Evolutionary conservation across 2,797 vertebrate genomes (phyloP).

Genomic region (Gymnocypris eckloni): DNA sequence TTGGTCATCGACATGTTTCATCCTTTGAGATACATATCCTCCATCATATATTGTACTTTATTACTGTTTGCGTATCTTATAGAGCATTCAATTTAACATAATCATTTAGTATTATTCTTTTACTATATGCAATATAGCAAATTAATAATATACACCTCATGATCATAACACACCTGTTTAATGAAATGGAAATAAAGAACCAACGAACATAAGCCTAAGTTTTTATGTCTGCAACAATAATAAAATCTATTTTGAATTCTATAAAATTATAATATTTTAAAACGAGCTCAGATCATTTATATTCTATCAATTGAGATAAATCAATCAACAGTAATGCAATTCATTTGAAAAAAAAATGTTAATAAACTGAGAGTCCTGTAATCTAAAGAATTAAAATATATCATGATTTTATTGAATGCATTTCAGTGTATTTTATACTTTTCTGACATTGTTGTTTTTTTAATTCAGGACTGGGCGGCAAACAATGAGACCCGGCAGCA

Average conservation of each 20-base stretch:
- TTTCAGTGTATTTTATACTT: background rate
- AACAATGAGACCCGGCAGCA: conserved; percentile 88
- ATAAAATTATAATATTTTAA: background rate
- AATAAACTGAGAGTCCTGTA: background rate
- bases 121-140: background rate
- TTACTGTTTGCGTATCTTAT: background rate
- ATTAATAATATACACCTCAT: background rate
- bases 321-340: background rate
- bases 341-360: too few species aligned
- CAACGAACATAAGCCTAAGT: background rate
- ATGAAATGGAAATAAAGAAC: background rate
- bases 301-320: background rate
- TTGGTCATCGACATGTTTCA: background rate
- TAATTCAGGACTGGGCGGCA: conserved; percentile 89
- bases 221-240: background rate
- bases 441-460: conserved; percentile 37
- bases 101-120: background rate
- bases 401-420: background rate
- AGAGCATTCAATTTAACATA: background rate
- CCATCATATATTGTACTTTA: background rate
- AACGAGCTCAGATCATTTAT: background rate
- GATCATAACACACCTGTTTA: background rate
- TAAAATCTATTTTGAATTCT: background rate
- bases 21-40: conserved; percentile 15
- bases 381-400: background rate